Conservation (phyloP, 2,888 invertebrate species). For the Diabrotica balteata region DNA sequence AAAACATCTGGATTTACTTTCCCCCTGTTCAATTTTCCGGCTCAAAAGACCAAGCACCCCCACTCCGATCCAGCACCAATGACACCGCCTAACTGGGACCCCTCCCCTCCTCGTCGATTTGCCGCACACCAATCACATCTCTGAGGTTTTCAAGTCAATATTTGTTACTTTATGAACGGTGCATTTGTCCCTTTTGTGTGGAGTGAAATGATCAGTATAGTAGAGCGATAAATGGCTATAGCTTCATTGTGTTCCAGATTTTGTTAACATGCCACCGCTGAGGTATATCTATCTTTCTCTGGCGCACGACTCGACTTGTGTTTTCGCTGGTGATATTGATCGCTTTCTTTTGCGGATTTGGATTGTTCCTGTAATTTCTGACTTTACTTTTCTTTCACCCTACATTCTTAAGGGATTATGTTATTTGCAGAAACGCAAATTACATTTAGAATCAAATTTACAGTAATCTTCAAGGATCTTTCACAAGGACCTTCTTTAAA, state of each 20-base stretch:
- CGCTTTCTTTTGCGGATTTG: conserved; percentile 9
- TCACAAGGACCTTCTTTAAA: background rate
- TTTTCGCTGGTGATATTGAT: conserved; percentile 14
- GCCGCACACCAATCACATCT: conserved; percentile 58
- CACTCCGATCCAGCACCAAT: conserved; percentile 35
- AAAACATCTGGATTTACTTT: conserved; percentile 36
- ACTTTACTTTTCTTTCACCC: conserved; percentile 9
- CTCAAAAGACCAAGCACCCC: conserved; percentile 27
- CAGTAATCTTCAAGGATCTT: background rate
- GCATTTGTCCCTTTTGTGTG: conserved; percentile 50
- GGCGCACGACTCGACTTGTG: conserved; percentile 23
- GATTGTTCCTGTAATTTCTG: conserved; percentile 10
- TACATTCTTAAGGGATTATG: background rate
- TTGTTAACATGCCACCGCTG: conserved; percentile 49
- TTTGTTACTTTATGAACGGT: conserved; percentile 58
- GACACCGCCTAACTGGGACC: conserved; percentile 30
- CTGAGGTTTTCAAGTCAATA: conserved; percentile 61
- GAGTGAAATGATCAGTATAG: conserved; percentile 55
- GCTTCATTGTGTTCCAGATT: conserved; percentile 49
- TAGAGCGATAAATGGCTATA: conserved; percentile 55
- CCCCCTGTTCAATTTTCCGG: conserved; percentile 37
- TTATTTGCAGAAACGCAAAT: background rate
- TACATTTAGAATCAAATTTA: background rate
- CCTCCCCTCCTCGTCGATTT: conserved; percentile 48
- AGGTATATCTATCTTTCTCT: conserved; percentile 35